A percentile compares a stretch with the other conserved stretches of the same genome.
phyloP scores from a whole-genome alignment of 2,113 vertebrate species.

The Hypocryptadius cinnamomeus region DNA sequence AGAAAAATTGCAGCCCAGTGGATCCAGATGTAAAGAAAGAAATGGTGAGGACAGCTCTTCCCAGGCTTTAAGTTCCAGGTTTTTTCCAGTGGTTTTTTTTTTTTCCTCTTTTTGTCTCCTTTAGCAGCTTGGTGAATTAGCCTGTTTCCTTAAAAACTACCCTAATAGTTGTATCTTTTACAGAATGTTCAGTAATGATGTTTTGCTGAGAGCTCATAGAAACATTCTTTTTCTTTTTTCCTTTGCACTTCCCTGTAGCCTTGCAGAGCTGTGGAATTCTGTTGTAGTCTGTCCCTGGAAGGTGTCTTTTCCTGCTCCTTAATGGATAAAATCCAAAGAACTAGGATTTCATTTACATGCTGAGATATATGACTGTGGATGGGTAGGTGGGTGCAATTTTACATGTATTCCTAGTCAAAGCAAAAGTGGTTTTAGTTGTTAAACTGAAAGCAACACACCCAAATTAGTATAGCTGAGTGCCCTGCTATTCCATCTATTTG shows the following conservation, averaged over 20 bases:
- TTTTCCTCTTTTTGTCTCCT: background rate
- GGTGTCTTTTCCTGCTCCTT: background rate
- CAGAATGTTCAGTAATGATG: background rate
- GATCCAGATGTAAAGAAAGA: background rate
- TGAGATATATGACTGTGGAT: background rate
- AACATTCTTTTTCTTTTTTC: background rate
- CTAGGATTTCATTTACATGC: background rate
- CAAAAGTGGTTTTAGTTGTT: background rate
- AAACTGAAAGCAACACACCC: background rate
- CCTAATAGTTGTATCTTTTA: background rate
- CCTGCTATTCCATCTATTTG: background rate
- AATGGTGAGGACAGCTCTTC: background rate
- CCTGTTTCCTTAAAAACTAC: background rate
- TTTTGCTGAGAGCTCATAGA: background rate
- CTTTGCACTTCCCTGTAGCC: background rate
- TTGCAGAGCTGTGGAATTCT: background rate
- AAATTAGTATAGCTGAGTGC: background rate
- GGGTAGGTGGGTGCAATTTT: background rate
- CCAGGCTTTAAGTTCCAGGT: background rate
- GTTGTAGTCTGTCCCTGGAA: background rate
- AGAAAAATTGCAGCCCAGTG: background rate
- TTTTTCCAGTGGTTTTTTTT: background rate
- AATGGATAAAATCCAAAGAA: background rate
- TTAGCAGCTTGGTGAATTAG: background rate
- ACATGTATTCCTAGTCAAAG: background rate